Conservation (phyloP, 2,797 vertebrate genomes). For the Danio albolineatus region DNA sequence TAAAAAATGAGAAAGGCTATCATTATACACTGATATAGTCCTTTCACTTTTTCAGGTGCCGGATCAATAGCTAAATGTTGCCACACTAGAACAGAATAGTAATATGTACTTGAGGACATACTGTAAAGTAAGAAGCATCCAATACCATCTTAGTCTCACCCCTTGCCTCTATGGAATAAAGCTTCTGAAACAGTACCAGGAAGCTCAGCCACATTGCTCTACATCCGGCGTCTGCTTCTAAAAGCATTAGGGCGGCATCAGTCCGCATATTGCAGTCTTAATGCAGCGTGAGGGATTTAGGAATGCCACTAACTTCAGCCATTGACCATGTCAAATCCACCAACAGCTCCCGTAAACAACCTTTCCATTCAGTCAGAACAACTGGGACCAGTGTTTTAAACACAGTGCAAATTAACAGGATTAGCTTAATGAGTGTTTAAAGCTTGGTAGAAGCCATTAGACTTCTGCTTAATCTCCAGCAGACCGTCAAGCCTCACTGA, state of each 20-base stretch:
- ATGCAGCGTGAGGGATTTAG: conserved; percentile 57
- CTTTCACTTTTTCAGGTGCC: background rate
- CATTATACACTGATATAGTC: background rate
- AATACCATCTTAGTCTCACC: conserved; percentile 24
- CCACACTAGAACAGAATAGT: conserved; percentile 12
- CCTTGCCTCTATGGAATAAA: conserved; percentile 20
- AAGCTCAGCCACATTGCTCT: conserved; percentile 50
- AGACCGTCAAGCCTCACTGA: conserved; percentile 49
- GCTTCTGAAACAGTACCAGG: conserved; percentile 49
- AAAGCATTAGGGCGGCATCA: conserved; percentile 56
- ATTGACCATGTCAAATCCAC: conserved; percentile 40
- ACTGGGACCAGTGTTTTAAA: conserved; percentile 39
- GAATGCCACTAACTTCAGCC: conserved; percentile 38
- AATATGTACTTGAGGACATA: background rate
- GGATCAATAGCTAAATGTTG: conserved; percentile 15
- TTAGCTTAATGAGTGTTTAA: conserved; percentile 52
- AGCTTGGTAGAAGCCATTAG: conserved; percentile 52
- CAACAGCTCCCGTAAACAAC: conserved; percentile 18
- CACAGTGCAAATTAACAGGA: conserved; percentile 54
- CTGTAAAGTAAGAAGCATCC: background rate
- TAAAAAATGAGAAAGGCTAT: background rate
- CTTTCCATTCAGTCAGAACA: conserved; percentile 36
- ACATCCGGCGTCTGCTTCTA: conserved; percentile 47
- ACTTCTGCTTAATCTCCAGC: conserved; percentile 51
- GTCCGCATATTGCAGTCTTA: conserved; percentile 46